Evolutionary conservation across 1,140 invertebrate genomes (phyloP).

Genomic region (Leptestheria dahalacensis): DNA sequence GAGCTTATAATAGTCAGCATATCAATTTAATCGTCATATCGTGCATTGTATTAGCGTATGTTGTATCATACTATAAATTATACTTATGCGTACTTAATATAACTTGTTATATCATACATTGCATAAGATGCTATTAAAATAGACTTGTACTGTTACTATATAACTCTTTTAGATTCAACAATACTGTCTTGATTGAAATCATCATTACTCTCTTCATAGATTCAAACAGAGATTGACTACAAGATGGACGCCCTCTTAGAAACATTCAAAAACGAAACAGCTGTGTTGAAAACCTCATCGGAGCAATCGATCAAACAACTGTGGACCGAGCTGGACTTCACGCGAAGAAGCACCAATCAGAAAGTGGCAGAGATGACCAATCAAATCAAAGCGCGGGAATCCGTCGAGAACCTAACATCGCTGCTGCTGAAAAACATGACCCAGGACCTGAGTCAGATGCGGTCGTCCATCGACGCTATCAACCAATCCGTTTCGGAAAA

Average conservation of each 20-base stretch:
- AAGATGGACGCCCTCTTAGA: background rate
- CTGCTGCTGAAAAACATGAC: background rate
- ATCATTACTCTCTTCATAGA: too few relatives aligned
- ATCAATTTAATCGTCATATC: too few relatives aligned
- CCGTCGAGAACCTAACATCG: background rate
- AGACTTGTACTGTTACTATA: too few relatives aligned
- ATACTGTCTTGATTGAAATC: background rate
- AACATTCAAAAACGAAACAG: background rate
- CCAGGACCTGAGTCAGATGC: background rate
- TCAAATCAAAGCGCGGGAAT: background rate
- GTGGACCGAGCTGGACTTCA: background rate
- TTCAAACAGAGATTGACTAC: background rate
- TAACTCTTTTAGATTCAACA: background rate
- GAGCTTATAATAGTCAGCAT: too few relatives aligned
- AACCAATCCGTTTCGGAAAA: background rate
- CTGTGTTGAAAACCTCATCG: background rate
- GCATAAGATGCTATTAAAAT: too few relatives aligned
- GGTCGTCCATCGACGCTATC: background rate
- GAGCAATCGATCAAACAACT: background rate
- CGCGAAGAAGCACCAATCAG: background rate
- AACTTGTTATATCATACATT: too few relatives aligned
- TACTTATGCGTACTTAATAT: too few relatives aligned
- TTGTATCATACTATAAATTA: too few relatives aligned
- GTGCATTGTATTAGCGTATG: too few relatives aligned
- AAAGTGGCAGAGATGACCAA: background rate